Percentiles rank a stretch among this genome's conserved stretches.
Evolutionary conservation across 2,888 invertebrate species (phyloP).

Genomic region (Ochropacha duplaris): DNA sequence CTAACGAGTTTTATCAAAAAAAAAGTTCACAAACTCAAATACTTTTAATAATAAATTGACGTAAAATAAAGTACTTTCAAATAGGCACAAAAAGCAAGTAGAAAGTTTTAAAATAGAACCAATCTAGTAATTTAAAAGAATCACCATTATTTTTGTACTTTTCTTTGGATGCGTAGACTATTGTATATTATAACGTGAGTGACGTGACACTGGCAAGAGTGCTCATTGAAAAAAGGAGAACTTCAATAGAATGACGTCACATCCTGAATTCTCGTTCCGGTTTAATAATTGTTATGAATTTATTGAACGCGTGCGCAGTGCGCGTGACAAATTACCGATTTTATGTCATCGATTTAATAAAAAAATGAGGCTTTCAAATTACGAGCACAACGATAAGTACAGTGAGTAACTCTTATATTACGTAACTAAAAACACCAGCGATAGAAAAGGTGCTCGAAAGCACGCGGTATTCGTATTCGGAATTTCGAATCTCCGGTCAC

Average conservation of each 20-base stretch:
- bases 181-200: too few species aligned
- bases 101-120: too few species aligned
- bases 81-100: too few species aligned
- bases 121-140: neutral
- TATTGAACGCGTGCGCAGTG: conserved; percentile 5
- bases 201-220: neutral
- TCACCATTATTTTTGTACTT: too few species aligned
- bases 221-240: neutral
- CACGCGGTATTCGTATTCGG: conserved; percentile 43
- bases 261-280: conserved; percentile 16
- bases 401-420: conserved; percentile 44
- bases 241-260: conserved; percentile 43
- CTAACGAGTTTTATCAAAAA: too few species aligned
- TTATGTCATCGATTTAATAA: neutral
- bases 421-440: conserved; percentile 53
- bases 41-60: too few species aligned
- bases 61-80: too few species aligned
- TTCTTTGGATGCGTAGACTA: too few species aligned
- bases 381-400: conserved; percentile 24
- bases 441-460: conserved; percentile 40
- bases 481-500: conserved; percentile 58
- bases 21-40: too few species aligned
- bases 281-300: conserved; percentile 2
- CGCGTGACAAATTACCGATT: neutral
- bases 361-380: neutral